These are phyloP conservation scores for Heliconius hewitsoni DNA, from an alignment of 1,140 invertebrate genomes.

Conservation along the genomic window DNA sequence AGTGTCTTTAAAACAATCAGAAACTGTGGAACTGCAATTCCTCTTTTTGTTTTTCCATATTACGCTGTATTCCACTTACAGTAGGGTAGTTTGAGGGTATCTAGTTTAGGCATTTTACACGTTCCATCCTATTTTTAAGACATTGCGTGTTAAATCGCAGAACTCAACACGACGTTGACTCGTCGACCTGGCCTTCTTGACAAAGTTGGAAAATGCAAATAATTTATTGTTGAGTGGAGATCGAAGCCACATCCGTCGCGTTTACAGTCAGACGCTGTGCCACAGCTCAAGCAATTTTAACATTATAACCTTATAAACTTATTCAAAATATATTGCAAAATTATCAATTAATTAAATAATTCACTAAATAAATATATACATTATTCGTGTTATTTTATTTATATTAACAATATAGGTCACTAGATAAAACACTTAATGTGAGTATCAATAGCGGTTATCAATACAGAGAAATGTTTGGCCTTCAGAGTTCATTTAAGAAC, in stretches of 20 bases:
- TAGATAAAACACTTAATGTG: slow-evolving; percentile 5
- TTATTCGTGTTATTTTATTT: slow-evolving; percentile 5
- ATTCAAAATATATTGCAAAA: neutral
- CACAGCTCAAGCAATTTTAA: neutral
- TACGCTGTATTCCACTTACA: too few species aligned
- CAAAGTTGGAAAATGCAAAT: too few species aligned
- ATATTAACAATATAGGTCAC: slow-evolving; percentile 6
- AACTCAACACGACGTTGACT: too few species aligned
- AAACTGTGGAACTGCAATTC: neutral
- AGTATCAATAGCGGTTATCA: slow-evolving; percentile 1
- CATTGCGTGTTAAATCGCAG: too few species aligned
- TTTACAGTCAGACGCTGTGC: too few species aligned
- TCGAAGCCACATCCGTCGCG: too few species aligned
- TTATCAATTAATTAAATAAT: slow-evolving; percentile 7
- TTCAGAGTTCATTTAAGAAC: neutral
- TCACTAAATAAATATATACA: slow-evolving; percentile 7
- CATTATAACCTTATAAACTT: neutral
- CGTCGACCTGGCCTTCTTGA: too few species aligned
- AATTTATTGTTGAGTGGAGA: too few species aligned
- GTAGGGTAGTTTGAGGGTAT: too few species aligned
- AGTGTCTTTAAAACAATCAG: neutral
- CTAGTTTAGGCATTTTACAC: too few species aligned
- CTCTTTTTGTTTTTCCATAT: too few species aligned
- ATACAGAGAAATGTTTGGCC: slow-evolving; percentile 13
- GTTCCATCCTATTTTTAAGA: too few species aligned